Evolutionary conservation across 2,113 vertebrate species (phyloP).

Genomic region (Hystrix cristata): DNA sequence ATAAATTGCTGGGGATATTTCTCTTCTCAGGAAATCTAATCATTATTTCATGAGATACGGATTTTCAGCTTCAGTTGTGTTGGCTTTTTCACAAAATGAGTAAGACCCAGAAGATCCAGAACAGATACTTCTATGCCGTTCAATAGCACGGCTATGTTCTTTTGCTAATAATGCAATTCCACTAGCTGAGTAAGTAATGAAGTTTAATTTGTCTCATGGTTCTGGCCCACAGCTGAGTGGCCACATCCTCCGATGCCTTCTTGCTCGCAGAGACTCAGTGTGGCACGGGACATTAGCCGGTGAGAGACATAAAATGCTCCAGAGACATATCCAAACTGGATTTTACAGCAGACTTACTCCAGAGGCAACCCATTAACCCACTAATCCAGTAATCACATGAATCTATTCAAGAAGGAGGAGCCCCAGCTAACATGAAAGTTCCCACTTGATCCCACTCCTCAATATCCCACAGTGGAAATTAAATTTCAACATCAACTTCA

Average conservation of each 20-base stretch:
- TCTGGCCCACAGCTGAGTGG: background rate
- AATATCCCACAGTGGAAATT: background rate
- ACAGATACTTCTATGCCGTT: background rate
- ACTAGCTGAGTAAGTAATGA: background rate
- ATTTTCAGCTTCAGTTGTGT: background rate
- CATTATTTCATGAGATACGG: background rate
- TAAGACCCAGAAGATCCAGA: background rate
- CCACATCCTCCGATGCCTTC: background rate
- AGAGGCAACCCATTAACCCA: background rate
- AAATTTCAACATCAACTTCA: background rate
- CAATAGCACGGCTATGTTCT: background rate
- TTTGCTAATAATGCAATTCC: background rate
- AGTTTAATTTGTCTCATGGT: background rate
- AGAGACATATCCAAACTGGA: background rate
- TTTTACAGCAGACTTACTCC: background rate
- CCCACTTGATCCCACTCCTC: background rate
- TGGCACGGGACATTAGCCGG: background rate
- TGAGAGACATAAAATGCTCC: background rate
- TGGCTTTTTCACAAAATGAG: background rate
- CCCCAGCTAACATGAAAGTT: background rate
- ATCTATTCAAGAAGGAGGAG: background rate
- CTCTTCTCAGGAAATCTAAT: background rate
- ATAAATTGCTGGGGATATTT: background rate
- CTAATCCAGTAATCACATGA: background rate
- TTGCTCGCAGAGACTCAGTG: background rate